A percentile compares a stretch with the other conserved stretches of the same genome.
phyloP scores from a whole-genome alignment of 2,888 invertebrate species.

The Caenorhabditis afra region DNA sequence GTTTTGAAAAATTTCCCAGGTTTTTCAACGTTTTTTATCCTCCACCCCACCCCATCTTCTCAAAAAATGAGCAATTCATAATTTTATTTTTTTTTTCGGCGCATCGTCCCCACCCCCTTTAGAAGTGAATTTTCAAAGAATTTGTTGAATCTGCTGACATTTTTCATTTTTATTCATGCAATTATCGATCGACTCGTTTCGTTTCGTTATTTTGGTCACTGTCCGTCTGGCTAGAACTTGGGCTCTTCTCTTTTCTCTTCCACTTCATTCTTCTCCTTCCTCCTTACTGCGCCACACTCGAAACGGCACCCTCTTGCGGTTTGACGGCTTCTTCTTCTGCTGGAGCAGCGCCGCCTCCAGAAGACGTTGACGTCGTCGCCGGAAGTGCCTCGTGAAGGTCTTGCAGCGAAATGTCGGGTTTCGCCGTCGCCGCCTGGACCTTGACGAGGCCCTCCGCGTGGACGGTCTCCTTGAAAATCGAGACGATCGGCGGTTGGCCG shows the following conservation, averaged over 20 bases:
- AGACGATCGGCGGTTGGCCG: conserved; percentile 32
- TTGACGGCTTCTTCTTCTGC: not conserved
- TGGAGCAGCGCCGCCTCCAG: not conserved
- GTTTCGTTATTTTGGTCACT: conserved; percentile 3
- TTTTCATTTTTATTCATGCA: no score
- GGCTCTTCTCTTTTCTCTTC: conserved; percentile 8
- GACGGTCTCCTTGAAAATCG: conserved; percentile 45
- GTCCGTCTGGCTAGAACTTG: conserved; percentile 29
- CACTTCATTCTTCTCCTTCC: not conserved
- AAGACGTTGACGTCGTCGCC: not conserved
- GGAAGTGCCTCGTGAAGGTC: not conserved
- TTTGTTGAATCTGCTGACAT: not conserved
- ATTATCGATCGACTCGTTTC: no score
- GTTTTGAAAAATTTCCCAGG: no score
- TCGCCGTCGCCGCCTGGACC: not conserved
- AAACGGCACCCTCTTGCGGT: no score
- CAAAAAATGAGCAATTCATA: no score
- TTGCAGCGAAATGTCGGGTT: not conserved
- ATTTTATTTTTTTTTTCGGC: no score
- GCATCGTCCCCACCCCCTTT: no score
- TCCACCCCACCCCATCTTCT: no score
- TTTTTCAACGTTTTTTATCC: no score
- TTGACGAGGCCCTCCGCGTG: conserved; percentile 31
- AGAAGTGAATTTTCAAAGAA: no score
- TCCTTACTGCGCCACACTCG: not conserved